Percentiles rank a stretch among this genome's conserved stretches.
phyloP scores from a whole-genome alignment of 1,140 invertebrate species.

The Yoshiicerus persimilis region DNA sequence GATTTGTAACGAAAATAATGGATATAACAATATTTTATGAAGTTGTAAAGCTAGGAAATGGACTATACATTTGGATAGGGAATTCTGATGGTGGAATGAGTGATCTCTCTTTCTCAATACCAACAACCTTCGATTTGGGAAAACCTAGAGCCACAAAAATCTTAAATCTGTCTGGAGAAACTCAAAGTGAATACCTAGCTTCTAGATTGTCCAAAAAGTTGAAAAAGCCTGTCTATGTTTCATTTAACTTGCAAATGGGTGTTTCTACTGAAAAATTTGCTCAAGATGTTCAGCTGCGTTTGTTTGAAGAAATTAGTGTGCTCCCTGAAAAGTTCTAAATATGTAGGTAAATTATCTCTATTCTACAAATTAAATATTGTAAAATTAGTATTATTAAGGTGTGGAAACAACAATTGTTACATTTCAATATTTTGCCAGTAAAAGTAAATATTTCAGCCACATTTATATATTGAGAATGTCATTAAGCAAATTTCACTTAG shows the following conservation, averaged over 20 bases:
- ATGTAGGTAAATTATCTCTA: no score
- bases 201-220: conserved; percentile 27
- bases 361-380: no score
- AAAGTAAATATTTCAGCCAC: no score
- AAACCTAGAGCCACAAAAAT: conserved; percentile 35
- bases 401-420: no score
- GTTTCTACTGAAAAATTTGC: not conserved
- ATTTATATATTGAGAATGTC: no score
- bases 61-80: conserved; percentile 30
- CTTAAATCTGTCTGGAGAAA: conserved; percentile 5
- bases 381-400: no score
- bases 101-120: conserved; percentile 10
- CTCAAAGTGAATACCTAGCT: conserved; percentile 25
- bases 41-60: conserved; percentile 23
- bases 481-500: no score
- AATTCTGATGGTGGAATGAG: not conserved
- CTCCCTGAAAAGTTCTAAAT: conserved; percentile 35
- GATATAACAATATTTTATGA: conserved; percentile 24
- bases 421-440: no score
- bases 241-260: conserved; percentile 25
- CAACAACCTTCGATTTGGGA: conserved; percentile 23
- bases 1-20: conserved; percentile 4
- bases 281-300: not conserved
- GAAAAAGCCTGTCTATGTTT: conserved; percentile 42
- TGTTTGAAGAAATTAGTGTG: conserved; percentile 31